phyloP scores from a whole-genome alignment of 2,888 invertebrate species.

The Ecdyonurus torrentis region DNA sequence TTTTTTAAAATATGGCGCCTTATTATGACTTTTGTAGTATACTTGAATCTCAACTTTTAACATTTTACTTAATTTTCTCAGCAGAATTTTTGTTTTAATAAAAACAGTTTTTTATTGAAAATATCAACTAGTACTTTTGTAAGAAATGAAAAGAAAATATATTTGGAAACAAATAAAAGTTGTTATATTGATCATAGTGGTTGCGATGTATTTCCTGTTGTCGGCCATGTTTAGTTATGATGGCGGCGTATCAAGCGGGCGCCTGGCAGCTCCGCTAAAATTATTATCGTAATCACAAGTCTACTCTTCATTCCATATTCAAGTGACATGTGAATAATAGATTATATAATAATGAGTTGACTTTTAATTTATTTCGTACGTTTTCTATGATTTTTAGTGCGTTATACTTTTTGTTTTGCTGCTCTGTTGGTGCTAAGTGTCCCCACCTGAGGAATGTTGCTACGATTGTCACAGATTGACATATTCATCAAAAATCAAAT shows the following conservation, averaged over 20 bases:
- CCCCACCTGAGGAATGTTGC: not conserved
- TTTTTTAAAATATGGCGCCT: too few species aligned
- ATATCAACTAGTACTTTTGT: constrained; percentile 86
- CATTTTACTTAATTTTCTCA: too few species aligned
- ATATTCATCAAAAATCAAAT: not conserved
- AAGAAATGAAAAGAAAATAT: constrained; percentile 66
- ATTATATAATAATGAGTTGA: not conserved
- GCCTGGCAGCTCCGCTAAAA: not conserved
- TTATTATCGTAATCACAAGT: not conserved
- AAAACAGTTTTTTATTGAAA: too few species aligned
- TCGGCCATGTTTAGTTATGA: not conserved
- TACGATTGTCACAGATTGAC: not conserved
- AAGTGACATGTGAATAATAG: not conserved
- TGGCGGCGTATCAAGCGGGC: not conserved
- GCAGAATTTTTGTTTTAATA: too few species aligned
- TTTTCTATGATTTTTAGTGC: not conserved
- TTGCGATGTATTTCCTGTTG: not conserved
- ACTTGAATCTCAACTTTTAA: too few species aligned
- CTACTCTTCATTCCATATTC: not conserved
- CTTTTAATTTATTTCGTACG: not conserved
- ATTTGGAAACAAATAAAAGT: not conserved
- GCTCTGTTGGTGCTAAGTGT: not conserved
- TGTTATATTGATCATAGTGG: not conserved
- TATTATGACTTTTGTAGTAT: too few species aligned
- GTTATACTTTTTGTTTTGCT: not conserved